phyloP scores from a whole-genome alignment of 2,888 invertebrate genomes.

The Thereva nobilitata region DNA sequence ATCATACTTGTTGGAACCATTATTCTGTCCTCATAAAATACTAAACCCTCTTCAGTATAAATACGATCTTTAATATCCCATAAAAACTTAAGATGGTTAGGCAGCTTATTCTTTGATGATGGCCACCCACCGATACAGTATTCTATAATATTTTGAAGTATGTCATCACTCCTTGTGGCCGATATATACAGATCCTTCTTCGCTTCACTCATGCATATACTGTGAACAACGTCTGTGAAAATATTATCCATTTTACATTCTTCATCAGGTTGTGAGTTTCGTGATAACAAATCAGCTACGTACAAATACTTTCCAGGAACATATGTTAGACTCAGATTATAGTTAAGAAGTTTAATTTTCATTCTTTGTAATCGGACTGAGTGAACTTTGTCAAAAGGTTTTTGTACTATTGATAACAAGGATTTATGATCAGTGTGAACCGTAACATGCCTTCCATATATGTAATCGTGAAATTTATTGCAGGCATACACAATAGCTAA shows the following conservation, averaged over 20 bases:
- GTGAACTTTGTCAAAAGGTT: constrained; percentile 37
- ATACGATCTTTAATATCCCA: constrained; percentile 29
- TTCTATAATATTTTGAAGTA: too few species aligned
- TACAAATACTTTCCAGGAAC: constrained; percentile 43
- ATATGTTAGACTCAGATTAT: constrained; percentile 39
- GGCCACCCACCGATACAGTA: too few species aligned
- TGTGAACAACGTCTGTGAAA: too few species aligned
- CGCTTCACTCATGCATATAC: too few species aligned
- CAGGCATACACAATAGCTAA: constrained; percentile 42
- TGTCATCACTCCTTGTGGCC: too few species aligned
- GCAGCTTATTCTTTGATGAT: constrained; percentile 31
- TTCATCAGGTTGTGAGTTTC: too few species aligned
- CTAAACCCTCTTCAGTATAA: constrained; percentile 35
- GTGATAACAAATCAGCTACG: constrained; percentile 42
- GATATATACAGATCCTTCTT: too few species aligned
- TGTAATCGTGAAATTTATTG: constrained; percentile 39
- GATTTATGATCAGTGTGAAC: constrained; percentile 41
- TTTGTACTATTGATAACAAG: constrained; percentile 34
- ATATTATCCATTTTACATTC: too few species aligned
- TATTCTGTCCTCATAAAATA: constrained; percentile 26
- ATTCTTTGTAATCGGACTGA: constrained; percentile 38
- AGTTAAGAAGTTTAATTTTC: constrained; percentile 40
- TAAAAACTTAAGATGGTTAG: constrained; percentile 30
- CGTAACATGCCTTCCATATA: constrained; percentile 39
- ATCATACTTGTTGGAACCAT: constrained; percentile 33